These are phyloP conservation scores for Esox lucius DNA, from an alignment of 2,797 vertebrate species.

Conservation along the genomic window DNA sequence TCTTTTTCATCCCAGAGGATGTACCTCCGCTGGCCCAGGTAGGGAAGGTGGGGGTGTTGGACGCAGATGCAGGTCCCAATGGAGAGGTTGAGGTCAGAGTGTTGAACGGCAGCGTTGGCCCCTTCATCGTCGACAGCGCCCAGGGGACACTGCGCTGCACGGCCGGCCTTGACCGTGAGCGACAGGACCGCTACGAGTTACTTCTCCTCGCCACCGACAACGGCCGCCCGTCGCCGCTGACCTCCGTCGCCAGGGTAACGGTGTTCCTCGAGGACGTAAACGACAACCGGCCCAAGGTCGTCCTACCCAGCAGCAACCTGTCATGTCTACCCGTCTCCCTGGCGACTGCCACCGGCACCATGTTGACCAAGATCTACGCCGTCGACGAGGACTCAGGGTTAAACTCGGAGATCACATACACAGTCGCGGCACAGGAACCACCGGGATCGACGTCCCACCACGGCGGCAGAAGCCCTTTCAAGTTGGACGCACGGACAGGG, in stretches of 20 bases:
- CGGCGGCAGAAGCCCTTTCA: constrained; percentile 66
- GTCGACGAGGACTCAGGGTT: constrained; percentile 74
- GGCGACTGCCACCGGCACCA: constrained; percentile 61
- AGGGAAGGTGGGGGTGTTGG: constrained; percentile 69
- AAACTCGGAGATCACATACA: constrained; percentile 79
- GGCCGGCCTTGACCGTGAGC: constrained; percentile 72
- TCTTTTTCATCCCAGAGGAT: constrained; percentile 78
- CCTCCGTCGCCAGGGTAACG: constrained; percentile 70
- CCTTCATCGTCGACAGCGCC: constrained; percentile 70
- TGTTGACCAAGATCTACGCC: constrained; percentile 75
- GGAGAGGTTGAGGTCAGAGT: constrained; percentile 66
- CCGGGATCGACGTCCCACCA: constrained; percentile 4
- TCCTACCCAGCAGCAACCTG: constrained; percentile 77
- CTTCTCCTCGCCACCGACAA: constrained; percentile 70
- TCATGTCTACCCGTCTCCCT: constrained; percentile 74
- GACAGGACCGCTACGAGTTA: constrained; percentile 69
- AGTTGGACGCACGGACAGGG: constrained; percentile 70
- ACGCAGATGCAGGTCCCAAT: constrained; percentile 73
- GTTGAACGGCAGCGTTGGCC: constrained; percentile 55
- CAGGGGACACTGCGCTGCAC: constrained; percentile 65
- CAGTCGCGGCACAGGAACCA: constrained; percentile 49
- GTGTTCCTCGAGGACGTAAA: constrained; percentile 81
- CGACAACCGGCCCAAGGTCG: constrained; percentile 78
- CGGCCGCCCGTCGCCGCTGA: constrained; percentile 64
- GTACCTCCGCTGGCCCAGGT: constrained; percentile 59